Conservation (phyloP, 2,888 invertebrate species). For the Chalcosyrphus nemorum region DNA sequence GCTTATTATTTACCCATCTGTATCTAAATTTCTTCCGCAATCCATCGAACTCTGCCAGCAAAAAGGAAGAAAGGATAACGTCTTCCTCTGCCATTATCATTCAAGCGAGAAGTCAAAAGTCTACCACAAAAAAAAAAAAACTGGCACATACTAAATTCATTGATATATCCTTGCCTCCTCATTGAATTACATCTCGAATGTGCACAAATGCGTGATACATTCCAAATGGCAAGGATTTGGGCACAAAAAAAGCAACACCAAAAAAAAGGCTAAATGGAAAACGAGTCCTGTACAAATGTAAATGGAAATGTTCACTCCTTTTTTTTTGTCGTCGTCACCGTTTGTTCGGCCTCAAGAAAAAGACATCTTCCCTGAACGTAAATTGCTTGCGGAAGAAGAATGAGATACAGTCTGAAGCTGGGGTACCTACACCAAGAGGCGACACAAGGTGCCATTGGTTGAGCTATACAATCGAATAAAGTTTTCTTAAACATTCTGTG, state of each 20-base stretch:
- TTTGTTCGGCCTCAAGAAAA: not conserved
- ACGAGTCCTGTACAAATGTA: slow-evolving; percentile 19
- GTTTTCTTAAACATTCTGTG: slow-evolving; percentile 44
- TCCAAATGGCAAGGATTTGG: slow-evolving; percentile 35
- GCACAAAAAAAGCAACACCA: not conserved
- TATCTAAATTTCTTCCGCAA: not conserved
- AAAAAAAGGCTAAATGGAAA: slow-evolving; percentile 10
- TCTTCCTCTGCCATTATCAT: slow-evolving; percentile 2
- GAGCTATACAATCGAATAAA: slow-evolving; percentile 49
- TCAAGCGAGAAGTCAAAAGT: slow-evolving; percentile 32
- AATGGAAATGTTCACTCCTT: slow-evolving; percentile 46
- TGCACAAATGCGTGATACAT: slow-evolving; percentile 52
- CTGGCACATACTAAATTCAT: not conserved
- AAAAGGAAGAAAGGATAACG: not conserved
- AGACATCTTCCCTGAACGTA: slow-evolving; percentile 6
- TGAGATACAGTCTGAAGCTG: too few relatives aligned
- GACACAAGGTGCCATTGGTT: not conserved
- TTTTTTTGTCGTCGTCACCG: not conserved
- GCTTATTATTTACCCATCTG: slow-evolving; percentile 34
- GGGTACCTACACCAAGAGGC: not conserved
- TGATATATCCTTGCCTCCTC: slow-evolving; percentile 8
- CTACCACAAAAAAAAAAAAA: slow-evolving; percentile 3
- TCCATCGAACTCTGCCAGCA: not conserved
- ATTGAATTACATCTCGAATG: slow-evolving; percentile 40
- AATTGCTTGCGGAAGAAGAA: slow-evolving; percentile 13